Evolutionary conservation across 2,113 vertebrate species (phyloP).

Genomic region (Ia io): DNA sequence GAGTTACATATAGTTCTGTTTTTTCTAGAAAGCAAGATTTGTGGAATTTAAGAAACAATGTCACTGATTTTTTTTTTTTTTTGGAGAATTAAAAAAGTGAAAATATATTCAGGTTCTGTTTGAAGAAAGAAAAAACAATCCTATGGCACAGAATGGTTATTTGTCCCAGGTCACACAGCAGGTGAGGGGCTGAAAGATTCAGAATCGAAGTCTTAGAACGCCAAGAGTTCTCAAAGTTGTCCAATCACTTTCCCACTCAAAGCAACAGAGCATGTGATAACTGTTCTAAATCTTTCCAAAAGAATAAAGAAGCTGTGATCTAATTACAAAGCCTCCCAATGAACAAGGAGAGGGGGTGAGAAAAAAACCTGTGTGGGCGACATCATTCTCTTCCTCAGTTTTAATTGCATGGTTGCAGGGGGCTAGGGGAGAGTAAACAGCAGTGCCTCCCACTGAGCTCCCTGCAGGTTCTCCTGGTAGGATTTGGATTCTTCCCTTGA

Average conservation of each 20-base stretch:
- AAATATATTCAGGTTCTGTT: background rate
- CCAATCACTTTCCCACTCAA: background rate
- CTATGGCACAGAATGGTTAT: background rate
- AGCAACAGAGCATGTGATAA: background rate
- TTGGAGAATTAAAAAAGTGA: background rate
- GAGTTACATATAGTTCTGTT: background rate
- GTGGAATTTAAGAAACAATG: background rate
- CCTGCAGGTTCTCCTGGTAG: conserved; percentile 23
- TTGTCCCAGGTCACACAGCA: background rate
- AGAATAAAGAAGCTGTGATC: background rate
- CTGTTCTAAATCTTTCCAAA: background rate
- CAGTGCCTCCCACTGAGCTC: background rate
- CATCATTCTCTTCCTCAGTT: background rate
- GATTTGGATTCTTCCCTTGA: conserved; percentile 65
- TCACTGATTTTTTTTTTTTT: background rate
- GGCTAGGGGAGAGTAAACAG: background rate
- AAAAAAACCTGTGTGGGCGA: background rate
- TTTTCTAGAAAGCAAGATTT: background rate
- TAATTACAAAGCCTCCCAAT: background rate
- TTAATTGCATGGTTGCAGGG: background rate
- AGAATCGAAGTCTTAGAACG: background rate
- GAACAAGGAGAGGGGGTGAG: background rate
- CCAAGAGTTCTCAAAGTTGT: background rate
- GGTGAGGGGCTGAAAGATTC: background rate
- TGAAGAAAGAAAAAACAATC: background rate